phyloP scores from a whole-genome alignment of 1,140 invertebrate species.

The Neoseiulus cucumeris region DNA sequence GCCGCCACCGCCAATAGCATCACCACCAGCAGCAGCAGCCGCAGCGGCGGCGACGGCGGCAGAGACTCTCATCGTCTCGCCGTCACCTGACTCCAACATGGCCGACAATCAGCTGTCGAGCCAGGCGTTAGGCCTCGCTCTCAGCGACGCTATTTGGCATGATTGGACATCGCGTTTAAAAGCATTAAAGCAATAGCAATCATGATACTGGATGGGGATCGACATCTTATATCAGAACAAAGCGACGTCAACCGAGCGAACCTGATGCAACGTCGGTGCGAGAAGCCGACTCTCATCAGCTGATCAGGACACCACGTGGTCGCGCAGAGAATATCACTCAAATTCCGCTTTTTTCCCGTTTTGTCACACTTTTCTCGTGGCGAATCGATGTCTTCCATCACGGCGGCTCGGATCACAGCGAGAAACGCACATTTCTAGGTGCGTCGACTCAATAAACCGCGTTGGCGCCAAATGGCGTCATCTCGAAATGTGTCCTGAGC shows the following conservation, averaged over 20 bases:
- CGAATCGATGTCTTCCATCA: not conserved
- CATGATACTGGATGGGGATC: no score
- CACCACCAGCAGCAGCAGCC: not conserved
- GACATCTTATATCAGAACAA: no score
- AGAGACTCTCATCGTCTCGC: not conserved
- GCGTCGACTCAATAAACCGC: not conserved
- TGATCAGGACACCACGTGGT: constrained; percentile 10
- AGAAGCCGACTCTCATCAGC: constrained; percentile 10
- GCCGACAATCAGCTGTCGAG: constrained; percentile 9
- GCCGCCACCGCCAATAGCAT: not conserved
- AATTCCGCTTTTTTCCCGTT: not conserved
- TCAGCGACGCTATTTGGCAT: not conserved
- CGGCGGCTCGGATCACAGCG: not conserved
- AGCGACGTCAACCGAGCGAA: no score
- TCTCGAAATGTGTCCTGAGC: not conserved
- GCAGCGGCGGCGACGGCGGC: not conserved
- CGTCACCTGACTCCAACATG: constrained; percentile 14
- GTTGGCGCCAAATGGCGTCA: constrained; percentile 10
- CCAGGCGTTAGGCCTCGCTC: constrained; percentile 9
- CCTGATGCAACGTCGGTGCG: no score
- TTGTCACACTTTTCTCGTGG: not conserved
- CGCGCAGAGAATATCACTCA: not conserved
- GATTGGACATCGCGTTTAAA: not conserved
- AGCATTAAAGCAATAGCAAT: no score
- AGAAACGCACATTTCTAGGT: not conserved